phyloP scores from a whole-genome alignment of 2,888 invertebrate genomes.

The Meghimatium bilineatum region DNA sequence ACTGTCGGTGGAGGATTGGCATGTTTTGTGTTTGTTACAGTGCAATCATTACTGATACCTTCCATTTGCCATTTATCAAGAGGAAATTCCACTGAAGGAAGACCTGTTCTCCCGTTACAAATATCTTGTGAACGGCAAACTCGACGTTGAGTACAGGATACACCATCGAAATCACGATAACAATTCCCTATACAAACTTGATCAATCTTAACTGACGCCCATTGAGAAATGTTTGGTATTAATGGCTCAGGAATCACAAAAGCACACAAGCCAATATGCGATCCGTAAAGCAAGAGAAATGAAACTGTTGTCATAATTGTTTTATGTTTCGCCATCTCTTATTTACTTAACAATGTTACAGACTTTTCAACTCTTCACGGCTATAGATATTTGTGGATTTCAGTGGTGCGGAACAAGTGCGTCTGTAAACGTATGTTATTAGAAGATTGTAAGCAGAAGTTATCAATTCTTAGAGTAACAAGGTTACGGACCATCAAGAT shows the following conservation, averaged over 20 bases:
- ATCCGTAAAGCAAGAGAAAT: too few relatives aligned
- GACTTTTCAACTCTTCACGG: too few relatives aligned
- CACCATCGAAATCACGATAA: constrained; percentile 11
- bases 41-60: constrained; percentile 6
- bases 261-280: background rate
- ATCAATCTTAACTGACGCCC: background rate
- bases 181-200: constrained; percentile 14
- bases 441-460: too few relatives aligned
- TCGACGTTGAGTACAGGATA: background rate
- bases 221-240: constrained; percentile 5
- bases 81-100: constrained; percentile 28
- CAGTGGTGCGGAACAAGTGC: too few relatives aligned
- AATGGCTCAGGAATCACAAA: constrained; percentile 1
- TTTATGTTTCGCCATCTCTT: background rate
- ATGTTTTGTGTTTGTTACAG: background rate
- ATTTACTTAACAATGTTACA: background rate
- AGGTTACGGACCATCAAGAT: too few relatives aligned
- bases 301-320: background rate
- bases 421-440: too few relatives aligned
- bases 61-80: constrained; percentile 6
- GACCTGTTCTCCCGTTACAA: constrained; percentile 28
- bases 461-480: too few relatives aligned
- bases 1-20: background rate
- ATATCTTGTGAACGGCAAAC: background rate
- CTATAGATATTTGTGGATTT: too few relatives aligned